These are phyloP conservation scores for zebrafish (Danio rerio) DNA, from an alignment of 2,113 vertebrate genomes.

Conservation along the genomic window GRCz12tu NC_133187.1:37186501-37187000, in stretches of 20 bases:
- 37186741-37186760: conserved; percentile 17
- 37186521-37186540: conserved; percentile 17
- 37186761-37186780: conserved; percentile 44
- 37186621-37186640: conserved; percentile 2
- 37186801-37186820: neutral
- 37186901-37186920: neutral
- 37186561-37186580: neutral
- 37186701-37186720: conserved; percentile 40
- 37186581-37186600: neutral
- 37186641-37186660: neutral
- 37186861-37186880: conserved; percentile 40
- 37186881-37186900: conserved; percentile 17
- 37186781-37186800: neutral
- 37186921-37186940: neutral
- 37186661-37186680: neutral
- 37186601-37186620: neutral
- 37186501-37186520: conserved; percentile 23
- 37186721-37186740: conserved; percentile 34
- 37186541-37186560: conserved; percentile 4
- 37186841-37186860: neutral
- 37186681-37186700: conserved; percentile 5
- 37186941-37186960: neutral
- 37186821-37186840: neutral
- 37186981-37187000: neutral
- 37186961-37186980: neutral